Conservation (phyloP, 64 coral and sea anemone species). For the Montipora cactus region DNA sequence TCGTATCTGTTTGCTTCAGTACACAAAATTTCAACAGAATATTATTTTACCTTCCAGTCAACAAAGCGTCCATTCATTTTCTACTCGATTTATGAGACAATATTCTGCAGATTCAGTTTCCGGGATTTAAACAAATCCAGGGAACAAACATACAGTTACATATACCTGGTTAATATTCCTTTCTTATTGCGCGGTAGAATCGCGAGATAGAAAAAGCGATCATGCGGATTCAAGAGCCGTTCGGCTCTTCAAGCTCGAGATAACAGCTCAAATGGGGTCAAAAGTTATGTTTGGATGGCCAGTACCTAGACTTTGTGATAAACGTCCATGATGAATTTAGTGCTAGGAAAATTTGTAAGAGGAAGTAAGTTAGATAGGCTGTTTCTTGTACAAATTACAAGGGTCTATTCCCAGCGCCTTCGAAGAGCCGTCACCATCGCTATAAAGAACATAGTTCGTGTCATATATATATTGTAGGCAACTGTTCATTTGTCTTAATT, state of each 20-base stretch:
- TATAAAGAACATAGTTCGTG: no score
- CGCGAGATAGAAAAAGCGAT: no score
- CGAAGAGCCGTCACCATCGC: no score
- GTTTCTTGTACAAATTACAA: neutral
- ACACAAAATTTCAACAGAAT: neutral
- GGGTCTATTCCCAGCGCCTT: no score
- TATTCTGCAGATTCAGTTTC: neutral
- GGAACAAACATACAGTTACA: neutral
- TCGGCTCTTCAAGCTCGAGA: no score
- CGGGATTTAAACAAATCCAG: neutral
- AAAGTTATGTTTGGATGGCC: no score
- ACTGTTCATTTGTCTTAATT: no score
- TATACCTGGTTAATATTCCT: neutral
- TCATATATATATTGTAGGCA: no score
- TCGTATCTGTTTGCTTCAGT: neutral
- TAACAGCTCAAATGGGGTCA: no score
- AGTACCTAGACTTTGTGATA: neutral
- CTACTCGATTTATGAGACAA: neutral
- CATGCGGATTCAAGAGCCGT: no score
- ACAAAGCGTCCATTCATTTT: neutral
- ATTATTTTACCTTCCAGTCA: neutral
- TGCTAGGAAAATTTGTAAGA: neutral
- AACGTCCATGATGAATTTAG: neutral
- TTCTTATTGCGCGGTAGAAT: no score
- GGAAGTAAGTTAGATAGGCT: neutral